A percentile compares a stretch with the other conserved stretches of the same genome.
phyloP scores from a whole-genome alignment of 37 sponge, comb jelly and placozoan species.

The Axinella damicornis region DNA sequence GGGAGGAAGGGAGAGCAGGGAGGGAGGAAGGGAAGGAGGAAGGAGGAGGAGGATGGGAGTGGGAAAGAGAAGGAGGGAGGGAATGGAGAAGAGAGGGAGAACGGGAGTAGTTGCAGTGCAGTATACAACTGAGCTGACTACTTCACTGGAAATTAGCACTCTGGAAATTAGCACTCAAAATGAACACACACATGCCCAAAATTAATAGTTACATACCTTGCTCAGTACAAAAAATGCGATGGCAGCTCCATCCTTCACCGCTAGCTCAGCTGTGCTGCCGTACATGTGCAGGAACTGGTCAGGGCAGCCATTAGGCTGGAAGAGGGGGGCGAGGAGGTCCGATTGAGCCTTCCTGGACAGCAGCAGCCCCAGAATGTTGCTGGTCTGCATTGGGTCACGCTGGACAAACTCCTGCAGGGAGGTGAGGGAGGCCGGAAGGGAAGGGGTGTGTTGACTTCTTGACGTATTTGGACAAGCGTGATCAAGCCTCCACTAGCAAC shows the following conservation, averaged over 20 bases:
- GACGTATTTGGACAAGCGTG: background rate
- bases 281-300: constrained; percentile 79
- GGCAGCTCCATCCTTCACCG: constrained; percentile 47
- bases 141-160: too few relatives aligned
- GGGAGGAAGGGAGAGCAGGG: background rate
- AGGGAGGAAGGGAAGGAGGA: background rate
- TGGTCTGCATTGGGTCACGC: constrained; percentile 62
- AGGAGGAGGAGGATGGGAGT: background rate
- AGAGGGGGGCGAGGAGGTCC: constrained; percentile 78
- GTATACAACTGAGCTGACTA: too few relatives aligned
- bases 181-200: too few relatives aligned
- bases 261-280: constrained; percentile 25
- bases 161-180: too few relatives aligned
- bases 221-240: constrained; percentile 79
- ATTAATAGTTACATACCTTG: constrained; percentile 68
- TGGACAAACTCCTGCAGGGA: constrained; percentile 69
- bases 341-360: constrained; percentile 39
- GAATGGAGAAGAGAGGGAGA: too few relatives aligned
- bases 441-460: background rate
- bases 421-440: background rate
- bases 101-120: too few relatives aligned
- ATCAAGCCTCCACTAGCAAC: too few relatives aligned
- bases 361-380: constrained; percentile 65
- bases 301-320: constrained; percentile 73
- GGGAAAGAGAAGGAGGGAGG: too few relatives aligned